Base-by-base conservation (phyloP, 2,113 vertebrate species). In the Limanda limanda region DNA sequence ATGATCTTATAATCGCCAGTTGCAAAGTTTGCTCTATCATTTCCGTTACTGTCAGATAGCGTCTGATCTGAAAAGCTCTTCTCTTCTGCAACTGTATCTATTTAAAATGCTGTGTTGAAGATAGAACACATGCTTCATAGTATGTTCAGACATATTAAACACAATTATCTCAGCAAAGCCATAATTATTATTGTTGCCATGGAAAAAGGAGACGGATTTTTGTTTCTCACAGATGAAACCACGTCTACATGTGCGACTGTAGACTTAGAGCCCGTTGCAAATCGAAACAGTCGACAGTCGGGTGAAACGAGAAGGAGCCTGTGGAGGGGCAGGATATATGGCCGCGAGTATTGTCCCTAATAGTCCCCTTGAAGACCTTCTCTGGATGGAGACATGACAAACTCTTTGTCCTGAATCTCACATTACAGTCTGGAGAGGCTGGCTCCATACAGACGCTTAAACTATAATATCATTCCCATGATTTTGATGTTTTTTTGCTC, bases 321-420 rank as follows among this genome's bases (percentile, higher is more conserved):
- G 51, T 77, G 59, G 40, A 72, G 67, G 21, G 0, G 37, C 2
- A 54, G 71, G 61, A 86, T 87, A 86, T 82, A 83, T 37, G 70
- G 48, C 60, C 8, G 7, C 5, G 23, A 76, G 52, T 78, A 86
- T 80, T 87, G 70, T 78, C 63, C 4, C 62, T 83, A 86, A 91
- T 76, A 79, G 77, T 71, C 45, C 52, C 68, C 65, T 71, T 59
- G 59, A 85, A 76, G 78, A 82, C 40, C 59, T 71, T 83, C 57
- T 76, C 13, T 56, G 51, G 52, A 62, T 82, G 45, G 54, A 86
- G 68, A 83, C 66, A 76, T 31, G 65, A 81, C 61, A 48, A 24
- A 45, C 42, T 70, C 63, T 82, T 74, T 77, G 75, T 78, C 45
- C 67, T 55, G 6, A 69, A 21, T 76, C 81, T 86, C 54, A 40